Percentiles rank a stretch among this genome's conserved stretches.
phyloP scores from a whole-genome alignment of 2,113 vertebrate genomes.

The Takifugu flavidus region DNA sequence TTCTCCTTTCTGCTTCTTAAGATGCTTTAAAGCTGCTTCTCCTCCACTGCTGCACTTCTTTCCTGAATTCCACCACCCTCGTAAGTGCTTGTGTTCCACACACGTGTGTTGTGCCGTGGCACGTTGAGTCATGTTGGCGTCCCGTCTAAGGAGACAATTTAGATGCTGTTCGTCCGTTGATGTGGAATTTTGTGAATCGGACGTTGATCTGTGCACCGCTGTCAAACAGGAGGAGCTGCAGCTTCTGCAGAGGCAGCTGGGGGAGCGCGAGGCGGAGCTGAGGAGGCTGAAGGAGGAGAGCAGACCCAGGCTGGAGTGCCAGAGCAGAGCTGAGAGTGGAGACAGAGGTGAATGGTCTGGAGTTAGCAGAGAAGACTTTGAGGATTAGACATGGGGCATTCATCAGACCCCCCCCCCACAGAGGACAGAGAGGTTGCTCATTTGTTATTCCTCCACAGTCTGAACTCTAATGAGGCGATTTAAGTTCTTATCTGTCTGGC shows the following conservation, averaged over 20 bases:
- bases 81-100: conserved; percentile 34
- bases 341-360: conserved; percentile 78
- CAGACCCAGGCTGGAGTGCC: conserved; percentile 63
- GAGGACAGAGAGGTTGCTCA: conserved; percentile 10
- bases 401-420: conserved; percentile 1
- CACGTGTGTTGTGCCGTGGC: conserved; percentile 1
- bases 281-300: conserved; percentile 78
- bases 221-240: conserved; percentile 83
- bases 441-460: conserved; percentile 9
- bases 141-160: background rate
- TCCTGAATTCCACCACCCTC: conserved; percentile 43
- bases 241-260: conserved; percentile 83
- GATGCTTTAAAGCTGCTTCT: conserved; percentile 47
- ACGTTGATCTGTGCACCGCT: background rate
- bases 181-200: background rate
- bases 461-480: conserved; percentile 7
- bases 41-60: conserved; percentile 52
- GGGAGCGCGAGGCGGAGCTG: conserved; percentile 83
- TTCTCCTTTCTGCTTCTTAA: conserved; percentile 34
- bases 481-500: conserved; percentile 15
- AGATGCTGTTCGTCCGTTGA: background rate
- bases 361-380: conserved; percentile 21
- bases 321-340: conserved; percentile 64
- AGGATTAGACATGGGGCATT: conserved; percentile 41
- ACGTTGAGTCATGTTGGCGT: background rate